Conservation (phyloP, 2,888 invertebrate genomes). For the Apoda limacodes region DNA sequence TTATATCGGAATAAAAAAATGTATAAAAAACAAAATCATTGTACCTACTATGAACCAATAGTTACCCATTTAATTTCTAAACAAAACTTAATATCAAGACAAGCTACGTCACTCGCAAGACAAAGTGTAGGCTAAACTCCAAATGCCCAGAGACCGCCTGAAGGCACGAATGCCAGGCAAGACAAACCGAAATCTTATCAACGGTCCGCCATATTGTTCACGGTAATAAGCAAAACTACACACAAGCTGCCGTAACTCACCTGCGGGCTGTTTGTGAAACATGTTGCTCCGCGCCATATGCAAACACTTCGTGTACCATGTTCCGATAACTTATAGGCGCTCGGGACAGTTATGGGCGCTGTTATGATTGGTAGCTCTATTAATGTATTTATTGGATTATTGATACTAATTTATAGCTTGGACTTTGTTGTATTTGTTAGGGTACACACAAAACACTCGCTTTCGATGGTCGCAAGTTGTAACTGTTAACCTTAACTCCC, state of each 20-base stretch:
- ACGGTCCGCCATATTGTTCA: conserved; percentile 57
- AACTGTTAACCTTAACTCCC: no score
- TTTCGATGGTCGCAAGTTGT: no score
- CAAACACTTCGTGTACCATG: conserved; percentile 25
- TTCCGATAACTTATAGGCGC: conserved; percentile 40
- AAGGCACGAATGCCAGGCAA: conserved; percentile 60
- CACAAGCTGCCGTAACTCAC: conserved; percentile 50
- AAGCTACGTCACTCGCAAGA: conserved; percentile 27
- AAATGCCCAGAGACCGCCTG: conserved; percentile 54
- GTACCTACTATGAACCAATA: no score
- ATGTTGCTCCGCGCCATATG: conserved; percentile 40
- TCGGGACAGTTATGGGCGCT: no score
- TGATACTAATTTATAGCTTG: conserved; percentile 25
- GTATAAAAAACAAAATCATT: no score
- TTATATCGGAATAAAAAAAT: no score
- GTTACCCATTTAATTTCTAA: no score
- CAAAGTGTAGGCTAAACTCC: conserved; percentile 38
- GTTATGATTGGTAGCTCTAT: no score
- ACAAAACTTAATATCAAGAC: conserved; percentile 20
- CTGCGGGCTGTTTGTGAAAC: conserved; percentile 56
- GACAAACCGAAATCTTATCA: conserved; percentile 68
- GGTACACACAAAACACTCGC: no score
- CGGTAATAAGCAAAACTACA: conserved; percentile 67
- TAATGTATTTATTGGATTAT: no score
- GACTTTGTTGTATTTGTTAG: no score